Evolutionary conservation across 2,113 vertebrate species (phyloP), one percentile per base, ranked within the genome.

Genomic region (Lontra canadensis): DNA sequence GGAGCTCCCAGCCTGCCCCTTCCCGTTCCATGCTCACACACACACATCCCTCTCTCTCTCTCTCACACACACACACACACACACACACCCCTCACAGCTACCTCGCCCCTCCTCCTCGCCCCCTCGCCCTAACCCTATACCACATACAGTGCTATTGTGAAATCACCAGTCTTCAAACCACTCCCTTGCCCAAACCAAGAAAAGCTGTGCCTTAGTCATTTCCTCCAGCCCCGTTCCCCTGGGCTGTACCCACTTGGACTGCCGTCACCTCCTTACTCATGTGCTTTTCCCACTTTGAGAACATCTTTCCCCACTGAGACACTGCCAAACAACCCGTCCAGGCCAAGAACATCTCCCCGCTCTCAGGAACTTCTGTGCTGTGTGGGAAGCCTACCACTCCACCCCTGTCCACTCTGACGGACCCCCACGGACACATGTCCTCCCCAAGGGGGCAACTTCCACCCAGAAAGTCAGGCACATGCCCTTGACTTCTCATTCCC

Each of bases 161-260:
- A 79, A 76, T 34, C 6, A 34, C 36, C 2, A 36, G 34, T 31
- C 21, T 31, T 20, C 69, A 90, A 10, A 47, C 11, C 20, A 8
- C 67, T 39, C 55, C 20, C 36, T 8, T 13, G 4, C 59, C 76
- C 76, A 14, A 49, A 20, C 29, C 23, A 13, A 23, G 63, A 12
- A 8, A 61, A 23, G 57, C 25, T 81, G 42, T 8, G 4, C 15
- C 57, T 76, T 1, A 1, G 25, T 65, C 13, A 6, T 61, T 11
- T 57, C 82, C 1, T 34, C n/a, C 7, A 42, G 65, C 18, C 36
- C 26, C 9, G n/a, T 36, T 17, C 39, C 34, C 31, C 21, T 2
- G 1, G 2, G 14, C 49, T 31, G 12, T 1, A 0, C n/a, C 34
- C 31, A 23, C 39, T 12, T 20, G 49, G 11, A 4, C 65, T 3